These are phyloP conservation scores for Actinostola sp. DNA, from an alignment of 92 coral and sea anemone genomes.

Conservation along the genomic window DNA sequence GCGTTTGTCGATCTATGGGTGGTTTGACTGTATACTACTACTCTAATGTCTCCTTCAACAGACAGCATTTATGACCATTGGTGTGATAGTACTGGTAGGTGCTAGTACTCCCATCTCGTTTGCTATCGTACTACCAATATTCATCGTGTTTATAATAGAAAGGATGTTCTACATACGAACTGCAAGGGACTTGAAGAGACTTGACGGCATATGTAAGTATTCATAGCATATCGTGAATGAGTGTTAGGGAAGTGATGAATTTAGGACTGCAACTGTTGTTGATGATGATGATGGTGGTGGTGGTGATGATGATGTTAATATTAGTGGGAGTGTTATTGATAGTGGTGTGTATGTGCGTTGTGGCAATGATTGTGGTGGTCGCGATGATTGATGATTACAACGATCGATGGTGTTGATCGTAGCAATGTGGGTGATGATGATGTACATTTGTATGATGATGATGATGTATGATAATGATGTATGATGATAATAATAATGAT, in stretches of 20 bases:
- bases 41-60: neutral
- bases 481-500: neutral
- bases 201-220: constrained; percentile 45
- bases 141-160: constrained; percentile 35
- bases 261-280: neutral
- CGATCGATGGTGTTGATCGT: neutral
- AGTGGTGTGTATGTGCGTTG: too few relatives aligned
- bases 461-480: too few relatives aligned
- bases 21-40: neutral
- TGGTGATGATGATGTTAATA: too few relatives aligned
- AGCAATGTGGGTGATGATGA: neutral
- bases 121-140: constrained; percentile 34
- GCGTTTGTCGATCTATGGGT: neutral
- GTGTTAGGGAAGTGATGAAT: too few relatives aligned
- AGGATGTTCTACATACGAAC: constrained; percentile 38
- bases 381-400: too few relatives aligned
- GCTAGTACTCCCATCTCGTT: constrained; percentile 32
- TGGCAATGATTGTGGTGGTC: too few relatives aligned
- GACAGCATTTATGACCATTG: constrained; percentile 36
- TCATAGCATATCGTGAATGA: too few relatives aligned
- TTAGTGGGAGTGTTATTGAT: too few relatives aligned
- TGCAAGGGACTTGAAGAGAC: constrained; percentile 43
- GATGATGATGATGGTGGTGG: neutral
- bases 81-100: constrained; percentile 37
- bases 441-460: too few relatives aligned